Base-by-base conservation (phyloP, 1,140 invertebrate genomes). In the Philaenus spumarius region DNA sequence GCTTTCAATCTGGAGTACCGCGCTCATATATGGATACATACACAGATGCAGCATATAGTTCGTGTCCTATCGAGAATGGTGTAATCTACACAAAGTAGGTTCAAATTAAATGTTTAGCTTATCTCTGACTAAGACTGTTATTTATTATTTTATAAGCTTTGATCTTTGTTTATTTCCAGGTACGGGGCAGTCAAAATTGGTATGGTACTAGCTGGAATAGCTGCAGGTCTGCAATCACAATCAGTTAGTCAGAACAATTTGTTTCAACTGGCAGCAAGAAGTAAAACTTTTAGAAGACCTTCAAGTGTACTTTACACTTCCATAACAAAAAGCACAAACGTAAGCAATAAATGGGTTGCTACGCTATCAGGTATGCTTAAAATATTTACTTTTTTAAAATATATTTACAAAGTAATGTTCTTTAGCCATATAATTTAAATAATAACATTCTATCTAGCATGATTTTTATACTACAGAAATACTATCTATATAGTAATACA, bases 41-140 rank as follows among this genome's bases (percentile, higher is more conserved):
- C 9, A 30, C 26, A 9, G 26, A 30, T 9, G 9, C 26, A 4
- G 9, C 26, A 30, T 9, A 4, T 30, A 30, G 26, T 55, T 73
- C 76, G 39, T 89, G 87, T 69, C 86, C 86, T 0, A 71, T 86
- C 1, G 79, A 87, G 63, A 78, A 77, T 62, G 86, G 86, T 7
- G 80, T 85, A 2, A 71, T 87, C 6, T 76, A 78, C 52, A 84
- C 83, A 1, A 69, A 69, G 70, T 72, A 67, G 61, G 66, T 65
- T 19, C 22, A 47, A 47, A 47, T 47, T 26, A 23, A 20, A 19
- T 17, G 6, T 17, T 4, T 12, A 43, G n/a, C 12, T 17, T 43
- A 17, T 17, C 12, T 43, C 19, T 20, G n/a, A 43, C 47, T 22
- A n/a, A n/a, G n/a, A n/a, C n/a, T n/a, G n/a, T n/a, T n/a, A n/a